These are phyloP conservation scores for Phengaris alcon DNA, from an alignment of 2,888 invertebrate genomes.

Conservation along the genomic window DNA sequence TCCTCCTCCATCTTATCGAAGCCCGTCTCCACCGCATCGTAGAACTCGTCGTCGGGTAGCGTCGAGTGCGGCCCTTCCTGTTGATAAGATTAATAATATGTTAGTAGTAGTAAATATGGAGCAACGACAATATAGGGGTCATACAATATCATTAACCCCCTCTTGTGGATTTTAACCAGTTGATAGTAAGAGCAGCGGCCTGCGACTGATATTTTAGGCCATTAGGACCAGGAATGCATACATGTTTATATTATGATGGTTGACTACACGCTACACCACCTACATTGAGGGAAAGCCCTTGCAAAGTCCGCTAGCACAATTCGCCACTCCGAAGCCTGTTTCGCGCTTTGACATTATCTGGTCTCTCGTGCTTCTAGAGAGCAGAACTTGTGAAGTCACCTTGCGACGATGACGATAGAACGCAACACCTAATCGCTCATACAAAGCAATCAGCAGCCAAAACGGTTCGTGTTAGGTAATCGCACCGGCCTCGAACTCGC, in stretches of 20 bases:
- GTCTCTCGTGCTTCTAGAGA: neutral
- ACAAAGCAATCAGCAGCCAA: neutral
- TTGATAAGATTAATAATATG: conserved; percentile 31
- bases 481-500: neutral
- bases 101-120: conserved; percentile 29
- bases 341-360: no score
- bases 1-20: conserved; percentile 98
- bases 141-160: neutral
- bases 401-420: neutral
- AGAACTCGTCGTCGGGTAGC: conserved; percentile 98
- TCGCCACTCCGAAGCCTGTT: no score
- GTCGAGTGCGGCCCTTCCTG: conserved; percentile 98
- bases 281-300: no score
- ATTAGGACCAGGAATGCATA: neutral
- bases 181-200: neutral
- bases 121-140: neutral
- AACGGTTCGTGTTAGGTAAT: conserved; percentile 3
- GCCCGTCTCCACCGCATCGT: conserved; percentile 98
- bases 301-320: no score
- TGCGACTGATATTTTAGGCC: neutral
- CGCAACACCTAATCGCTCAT: neutral
- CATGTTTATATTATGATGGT: neutral
- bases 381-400: neutral
- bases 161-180: neutral
- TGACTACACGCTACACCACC: no score